These are phyloP conservation scores for Eptesicus fuscus DNA, from an alignment of 2,113 vertebrate genomes.

Conservation along the genomic window DNA sequence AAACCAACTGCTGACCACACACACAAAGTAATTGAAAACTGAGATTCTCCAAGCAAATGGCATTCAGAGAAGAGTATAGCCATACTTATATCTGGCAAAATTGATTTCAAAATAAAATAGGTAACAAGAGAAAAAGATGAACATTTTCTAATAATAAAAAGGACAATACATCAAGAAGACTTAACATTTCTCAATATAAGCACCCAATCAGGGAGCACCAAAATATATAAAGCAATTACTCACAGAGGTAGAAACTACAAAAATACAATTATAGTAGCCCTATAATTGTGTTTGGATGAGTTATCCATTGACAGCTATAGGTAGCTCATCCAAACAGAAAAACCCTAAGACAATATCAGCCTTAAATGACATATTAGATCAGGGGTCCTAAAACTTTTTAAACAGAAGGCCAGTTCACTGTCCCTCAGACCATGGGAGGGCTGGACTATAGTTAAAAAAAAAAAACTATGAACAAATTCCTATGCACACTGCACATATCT, in stretches of 20 bases:
- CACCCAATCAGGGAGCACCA: background rate
- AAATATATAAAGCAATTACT: background rate
- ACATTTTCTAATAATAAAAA: background rate
- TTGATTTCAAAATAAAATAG: background rate
- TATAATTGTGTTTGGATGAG: too few relatives aligned
- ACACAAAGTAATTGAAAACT: background rate
- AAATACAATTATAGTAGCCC: background rate
- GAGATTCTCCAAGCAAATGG: background rate
- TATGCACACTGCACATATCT: too few relatives aligned
- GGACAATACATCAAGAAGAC: background rate
- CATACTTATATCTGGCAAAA: background rate
- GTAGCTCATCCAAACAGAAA: background rate
- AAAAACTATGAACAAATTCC: too few relatives aligned
- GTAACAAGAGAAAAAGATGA: background rate
- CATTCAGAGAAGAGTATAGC: background rate
- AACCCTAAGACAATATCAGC: background rate
- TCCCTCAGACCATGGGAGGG: too few relatives aligned
- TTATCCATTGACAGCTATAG: background rate
- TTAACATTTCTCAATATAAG: background rate
- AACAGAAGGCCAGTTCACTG: too few relatives aligned
- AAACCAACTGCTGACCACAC: background rate
- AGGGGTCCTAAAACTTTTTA: too few relatives aligned
- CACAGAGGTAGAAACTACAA: background rate
- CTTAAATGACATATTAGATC: background rate
- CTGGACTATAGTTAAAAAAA: too few relatives aligned